Evolutionary conservation across 1,140 invertebrate species (phyloP).

Genomic region (Streblospio benedicti): DNA sequence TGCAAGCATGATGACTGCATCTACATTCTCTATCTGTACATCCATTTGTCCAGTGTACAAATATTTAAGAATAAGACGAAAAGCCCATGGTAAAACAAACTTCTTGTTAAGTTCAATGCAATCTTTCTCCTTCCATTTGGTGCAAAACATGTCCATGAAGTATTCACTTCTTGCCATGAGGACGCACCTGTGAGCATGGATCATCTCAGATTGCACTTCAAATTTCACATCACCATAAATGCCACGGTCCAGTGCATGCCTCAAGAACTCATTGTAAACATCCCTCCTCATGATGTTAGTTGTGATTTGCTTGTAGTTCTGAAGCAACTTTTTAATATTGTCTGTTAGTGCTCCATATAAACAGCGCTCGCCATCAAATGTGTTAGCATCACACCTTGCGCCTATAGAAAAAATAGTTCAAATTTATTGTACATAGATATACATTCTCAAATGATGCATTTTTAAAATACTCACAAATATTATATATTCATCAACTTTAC

Average conservation of each 20-base stretch:
- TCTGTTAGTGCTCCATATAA: conserved; percentile 53
- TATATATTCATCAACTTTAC: too few species aligned
- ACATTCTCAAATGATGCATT: too few species aligned
- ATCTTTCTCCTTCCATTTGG: conserved; percentile 47
- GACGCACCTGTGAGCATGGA: conserved; percentile 49
- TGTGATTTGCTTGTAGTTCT: conserved; percentile 49
- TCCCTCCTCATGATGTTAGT: conserved; percentile 48
- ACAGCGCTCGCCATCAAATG: conserved; percentile 56
- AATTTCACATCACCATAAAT: conserved; percentile 48
- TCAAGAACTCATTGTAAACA: conserved; percentile 52
- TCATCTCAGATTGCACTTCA: conserved; percentile 39
- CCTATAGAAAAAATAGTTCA: too few species aligned
- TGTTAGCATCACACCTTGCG: conserved; percentile 54
- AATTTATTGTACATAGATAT: too few species aligned
- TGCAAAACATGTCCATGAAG: conserved; percentile 46
- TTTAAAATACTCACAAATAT: too few species aligned
- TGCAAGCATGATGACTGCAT: conserved; percentile 45
- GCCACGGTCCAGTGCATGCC: conserved; percentile 42
- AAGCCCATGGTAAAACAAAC: conserved; percentile 41
- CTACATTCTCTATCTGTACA: conserved; percentile 37
- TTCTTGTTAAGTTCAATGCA: too few species aligned
- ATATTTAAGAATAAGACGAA: conserved; percentile 47
- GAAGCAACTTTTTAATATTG: conserved; percentile 49
- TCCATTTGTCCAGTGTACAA: conserved; percentile 49
- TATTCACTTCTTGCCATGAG: conserved; percentile 46